Evolutionary conservation across 2,888 invertebrate species (phyloP).

Genomic region (Eupithecia pulchellata): DNA sequence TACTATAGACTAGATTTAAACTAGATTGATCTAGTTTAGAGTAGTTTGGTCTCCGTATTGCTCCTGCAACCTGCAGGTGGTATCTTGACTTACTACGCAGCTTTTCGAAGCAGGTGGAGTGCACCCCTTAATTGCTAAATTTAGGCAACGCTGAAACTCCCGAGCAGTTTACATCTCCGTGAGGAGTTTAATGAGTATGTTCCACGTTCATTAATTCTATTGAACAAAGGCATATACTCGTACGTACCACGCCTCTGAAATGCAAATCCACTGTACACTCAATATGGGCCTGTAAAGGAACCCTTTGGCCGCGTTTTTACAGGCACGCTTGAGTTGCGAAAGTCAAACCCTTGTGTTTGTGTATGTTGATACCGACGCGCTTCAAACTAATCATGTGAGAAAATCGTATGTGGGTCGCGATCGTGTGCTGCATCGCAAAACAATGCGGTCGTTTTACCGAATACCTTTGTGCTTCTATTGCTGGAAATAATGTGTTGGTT

Average conservation of each 20-base stretch:
- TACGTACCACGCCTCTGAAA: slow-evolving; percentile 79
- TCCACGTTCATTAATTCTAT: slow-evolving; percentile 77
- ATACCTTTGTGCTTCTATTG: slow-evolving; percentile 44
- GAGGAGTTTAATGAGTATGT: slow-evolving; percentile 78
- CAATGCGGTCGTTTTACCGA: slow-evolving; percentile 45
- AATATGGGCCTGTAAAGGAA: slow-evolving; percentile 73
- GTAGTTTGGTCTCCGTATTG: slow-evolving; percentile 42
- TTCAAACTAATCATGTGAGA: slow-evolving; percentile 49
- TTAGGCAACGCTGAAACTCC: slow-evolving; percentile 58
- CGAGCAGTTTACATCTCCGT: slow-evolving; percentile 61
- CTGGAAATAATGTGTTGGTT: slow-evolving; percentile 45
- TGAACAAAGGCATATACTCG: slow-evolving; percentile 66
- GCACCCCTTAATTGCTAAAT: slow-evolving; percentile 71
- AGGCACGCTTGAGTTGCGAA: slow-evolving; percentile 57
- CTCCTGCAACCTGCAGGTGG: slow-evolving; percentile 49
- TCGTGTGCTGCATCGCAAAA: slow-evolving; percentile 47
- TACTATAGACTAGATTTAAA: neutral
- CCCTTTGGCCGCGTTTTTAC: slow-evolving; percentile 72
- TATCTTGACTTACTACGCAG: slow-evolving; percentile 62
- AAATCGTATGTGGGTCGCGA: slow-evolving; percentile 47
- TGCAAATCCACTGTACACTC: slow-evolving; percentile 80
- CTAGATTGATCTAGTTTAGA: slow-evolving; percentile 25
- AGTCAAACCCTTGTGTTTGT: slow-evolving; percentile 68
- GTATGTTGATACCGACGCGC: slow-evolving; percentile 61
- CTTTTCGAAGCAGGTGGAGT: slow-evolving; percentile 51